A percentile compares a stretch with the other conserved stretches of the same genome.
phyloP scores from a whole-genome alignment of 2,113 vertebrate genomes.

The Sminthopsis crassicaudata region DNA sequence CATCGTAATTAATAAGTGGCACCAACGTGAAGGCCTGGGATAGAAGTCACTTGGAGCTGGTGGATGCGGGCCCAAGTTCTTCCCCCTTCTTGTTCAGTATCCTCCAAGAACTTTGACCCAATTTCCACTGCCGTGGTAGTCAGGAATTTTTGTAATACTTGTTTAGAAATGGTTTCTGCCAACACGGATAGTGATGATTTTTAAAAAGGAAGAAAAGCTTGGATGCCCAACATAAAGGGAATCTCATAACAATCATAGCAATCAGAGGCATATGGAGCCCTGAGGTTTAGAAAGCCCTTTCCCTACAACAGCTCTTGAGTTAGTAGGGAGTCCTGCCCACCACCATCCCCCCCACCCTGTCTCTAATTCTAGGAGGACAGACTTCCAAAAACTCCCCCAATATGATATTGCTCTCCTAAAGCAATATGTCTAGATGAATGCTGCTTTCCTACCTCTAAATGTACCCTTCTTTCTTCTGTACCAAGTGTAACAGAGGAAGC shows the following conservation, averaged over 20 bases:
- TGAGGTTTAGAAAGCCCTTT: neutral
- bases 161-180: constrained; percentile 48
- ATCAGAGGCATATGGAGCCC: neutral
- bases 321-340: neutral
- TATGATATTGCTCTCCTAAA: neutral
- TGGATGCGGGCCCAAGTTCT: neutral
- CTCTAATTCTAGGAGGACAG: neutral
- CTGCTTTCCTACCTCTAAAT: neutral
- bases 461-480: neutral
- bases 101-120: neutral
- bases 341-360: neutral
- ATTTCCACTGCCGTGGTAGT: neutral
- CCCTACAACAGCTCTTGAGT: neutral
- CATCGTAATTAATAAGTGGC: constrained; percentile 69
- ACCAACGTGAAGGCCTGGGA: neutral
- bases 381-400: neutral
- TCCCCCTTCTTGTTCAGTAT: neutral
- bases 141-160: constrained; percentile 47
- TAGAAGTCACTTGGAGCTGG: fast-evolving
- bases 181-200: neutral
- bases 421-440: neutral
- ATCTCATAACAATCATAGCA: neutral
- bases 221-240: neutral
- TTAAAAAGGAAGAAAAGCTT: neutral
- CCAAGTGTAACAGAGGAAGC: neutral